Percentiles rank a stretch among this genome's conserved stretches.
Evolutionary conservation across 1,140 invertebrate species (phyloP).

Genomic region (Sitobion miscanthi): DNA sequence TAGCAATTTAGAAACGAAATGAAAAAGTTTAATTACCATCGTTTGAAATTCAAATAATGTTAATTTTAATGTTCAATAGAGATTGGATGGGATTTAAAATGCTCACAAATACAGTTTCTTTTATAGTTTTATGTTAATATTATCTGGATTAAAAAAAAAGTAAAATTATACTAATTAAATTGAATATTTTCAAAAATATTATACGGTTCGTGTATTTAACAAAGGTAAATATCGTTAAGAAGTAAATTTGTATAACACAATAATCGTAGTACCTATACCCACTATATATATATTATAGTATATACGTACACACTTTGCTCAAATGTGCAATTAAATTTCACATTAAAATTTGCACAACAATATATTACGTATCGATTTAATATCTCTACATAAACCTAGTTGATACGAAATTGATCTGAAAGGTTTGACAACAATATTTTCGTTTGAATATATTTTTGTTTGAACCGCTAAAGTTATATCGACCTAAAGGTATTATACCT

Average conservation of each 20-base stretch:
- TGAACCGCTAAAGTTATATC: not conserved
- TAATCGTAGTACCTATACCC: not conserved
- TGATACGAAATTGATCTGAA: not conserved
- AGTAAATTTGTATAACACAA: not conserved
- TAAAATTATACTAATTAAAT: not conserved
- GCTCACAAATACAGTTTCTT: not conserved
- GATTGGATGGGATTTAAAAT: too few species aligned
- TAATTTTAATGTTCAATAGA: too few species aligned
- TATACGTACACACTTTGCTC: too few species aligned
- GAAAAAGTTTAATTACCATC: not conserved
- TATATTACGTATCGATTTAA: not conserved
- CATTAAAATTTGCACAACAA: not conserved
- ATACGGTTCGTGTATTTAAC: not conserved
- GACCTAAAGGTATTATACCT: not conserved
- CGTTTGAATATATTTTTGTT: not conserved
- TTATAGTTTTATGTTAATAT: slow-evolving; percentile 4
- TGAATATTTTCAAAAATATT: not conserved
- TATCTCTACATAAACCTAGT: too few species aligned
- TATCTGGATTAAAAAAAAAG: not conserved
- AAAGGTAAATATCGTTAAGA: not conserved
- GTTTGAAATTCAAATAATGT: not conserved
- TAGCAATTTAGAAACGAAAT: not conserved
- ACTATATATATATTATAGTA: too few species aligned
- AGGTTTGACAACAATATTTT: not conserved
- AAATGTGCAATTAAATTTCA: too few species aligned